These are phyloP conservation scores for Hozukius guyotensis DNA, from an alignment of 2,797 vertebrate genomes.

Conservation along the genomic window DNA sequence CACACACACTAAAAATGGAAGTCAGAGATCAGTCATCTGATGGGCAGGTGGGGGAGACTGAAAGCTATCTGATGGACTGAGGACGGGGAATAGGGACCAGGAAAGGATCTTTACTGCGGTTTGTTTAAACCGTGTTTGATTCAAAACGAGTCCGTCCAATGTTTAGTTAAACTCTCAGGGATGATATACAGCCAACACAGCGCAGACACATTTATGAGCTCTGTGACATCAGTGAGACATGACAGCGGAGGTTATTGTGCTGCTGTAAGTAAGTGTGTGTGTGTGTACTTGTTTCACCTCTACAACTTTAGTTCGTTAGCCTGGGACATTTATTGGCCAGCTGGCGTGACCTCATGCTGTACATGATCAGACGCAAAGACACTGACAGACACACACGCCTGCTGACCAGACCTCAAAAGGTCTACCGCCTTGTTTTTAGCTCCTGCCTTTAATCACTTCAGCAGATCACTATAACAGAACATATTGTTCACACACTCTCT, in stretches of 20 bases:
- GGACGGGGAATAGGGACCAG: conserved; percentile 22
- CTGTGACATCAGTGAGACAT: conserved; percentile 40
- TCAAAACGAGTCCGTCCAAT: conserved; percentile 34
- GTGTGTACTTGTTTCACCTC: conserved; percentile 40
- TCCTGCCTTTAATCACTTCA: conserved; percentile 71
- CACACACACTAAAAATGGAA: conserved; percentile 65
- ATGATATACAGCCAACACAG: conserved; percentile 36
- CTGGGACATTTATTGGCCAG: conserved; percentile 56
- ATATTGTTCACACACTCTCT: conserved; percentile 53
- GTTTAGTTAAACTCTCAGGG: conserved; percentile 53
- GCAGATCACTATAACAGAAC: conserved; percentile 70
- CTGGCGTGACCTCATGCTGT: conserved; percentile 44
- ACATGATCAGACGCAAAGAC: conserved; percentile 50
- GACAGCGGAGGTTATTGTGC: conserved; percentile 42
- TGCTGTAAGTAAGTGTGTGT: not conserved
- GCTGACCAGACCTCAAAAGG: conserved; percentile 57
- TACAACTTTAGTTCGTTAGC: conserved; percentile 33
- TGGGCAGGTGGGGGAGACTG: conserved; percentile 58
- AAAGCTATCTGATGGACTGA: conserved; percentile 60
- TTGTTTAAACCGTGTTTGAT: conserved; percentile 39
- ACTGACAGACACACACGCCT: conserved; percentile 44
- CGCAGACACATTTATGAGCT: conserved; percentile 56
- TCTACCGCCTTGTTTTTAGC: conserved; percentile 65
- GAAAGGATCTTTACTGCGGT: conserved; percentile 40
- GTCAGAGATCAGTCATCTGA: conserved; percentile 64